A percentile compares a stretch with the other conserved stretches of the same genome.
Conservation (phyloP, 2,888 invertebrate species). For the Lissonota sp. region DNA sequence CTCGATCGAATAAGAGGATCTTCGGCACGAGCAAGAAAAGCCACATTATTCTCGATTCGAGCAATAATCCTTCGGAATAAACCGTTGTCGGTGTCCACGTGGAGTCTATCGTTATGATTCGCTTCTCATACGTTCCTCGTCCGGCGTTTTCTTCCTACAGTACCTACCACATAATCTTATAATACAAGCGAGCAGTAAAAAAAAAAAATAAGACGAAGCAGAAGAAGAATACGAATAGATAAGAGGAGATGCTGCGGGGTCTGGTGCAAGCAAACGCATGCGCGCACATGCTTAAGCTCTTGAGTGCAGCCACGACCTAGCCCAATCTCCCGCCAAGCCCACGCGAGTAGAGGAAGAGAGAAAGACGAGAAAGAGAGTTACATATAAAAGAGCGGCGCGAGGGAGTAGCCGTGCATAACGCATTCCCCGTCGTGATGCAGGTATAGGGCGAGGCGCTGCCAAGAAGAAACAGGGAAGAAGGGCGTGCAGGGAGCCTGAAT, state of each 20-base stretch:
- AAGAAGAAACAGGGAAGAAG: conserved; percentile 56
- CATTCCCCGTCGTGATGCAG: conserved; percentile 71
- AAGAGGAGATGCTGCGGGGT: conserved; percentile 55
- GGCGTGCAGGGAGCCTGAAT: conserved; percentile 46
- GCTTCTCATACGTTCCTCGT: conserved; percentile 53
- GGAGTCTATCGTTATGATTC: conserved; percentile 46
- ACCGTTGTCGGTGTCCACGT: conserved; percentile 6
- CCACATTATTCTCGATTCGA: conserved; percentile 5
- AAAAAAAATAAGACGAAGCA: conserved; percentile 27
- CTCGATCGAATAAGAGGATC: not conserved
- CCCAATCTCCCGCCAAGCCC: conserved; percentile 76
- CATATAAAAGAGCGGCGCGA: conserved; percentile 61
- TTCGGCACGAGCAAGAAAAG: not conserved
- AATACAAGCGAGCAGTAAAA: conserved; percentile 37
- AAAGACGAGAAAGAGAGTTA: not conserved
- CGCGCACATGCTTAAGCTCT: conserved; percentile 54
- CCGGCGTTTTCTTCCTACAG: conserved; percentile 45
- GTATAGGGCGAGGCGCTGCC: conserved; percentile 61
- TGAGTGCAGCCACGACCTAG: conserved; percentile 75
- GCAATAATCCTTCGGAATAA: conserved; percentile 32
- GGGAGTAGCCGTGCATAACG: conserved; percentile 75
- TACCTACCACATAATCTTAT: conserved; percentile 59
- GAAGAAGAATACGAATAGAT: conserved; percentile 5
- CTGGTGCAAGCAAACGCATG: conserved; percentile 51
- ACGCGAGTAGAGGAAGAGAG: conserved; percentile 66